Conservation (phyloP, 1,140 invertebrate species). For the Bombus fervidus region DNA sequence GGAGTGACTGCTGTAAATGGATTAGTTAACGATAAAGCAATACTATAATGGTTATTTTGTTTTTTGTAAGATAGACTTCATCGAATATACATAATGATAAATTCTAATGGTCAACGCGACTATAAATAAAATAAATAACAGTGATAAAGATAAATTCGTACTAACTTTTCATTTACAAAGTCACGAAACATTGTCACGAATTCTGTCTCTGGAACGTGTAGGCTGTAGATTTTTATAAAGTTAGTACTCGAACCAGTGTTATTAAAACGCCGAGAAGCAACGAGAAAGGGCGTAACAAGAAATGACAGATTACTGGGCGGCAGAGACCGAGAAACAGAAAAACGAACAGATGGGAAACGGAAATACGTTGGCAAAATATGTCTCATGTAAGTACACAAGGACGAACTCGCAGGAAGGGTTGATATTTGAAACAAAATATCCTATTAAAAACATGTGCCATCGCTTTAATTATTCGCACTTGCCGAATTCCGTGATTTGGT, state of each 20-base stretch:
- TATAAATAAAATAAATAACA: no score
- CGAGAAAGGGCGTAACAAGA: background rate
- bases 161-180: no score
- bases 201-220: background rate
- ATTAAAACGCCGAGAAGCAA: background rate
- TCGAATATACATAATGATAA: no score
- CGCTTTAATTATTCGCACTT: background rate
- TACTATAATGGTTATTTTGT: no score
- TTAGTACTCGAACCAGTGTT: background rate
- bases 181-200: no score
- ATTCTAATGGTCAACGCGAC: no score
- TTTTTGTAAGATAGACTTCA: no score
- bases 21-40: no score
- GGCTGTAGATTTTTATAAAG: background rate
- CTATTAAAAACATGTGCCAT: background rate
- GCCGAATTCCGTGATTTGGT: background rate
- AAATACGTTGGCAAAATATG: background rate
- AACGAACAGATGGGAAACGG: background rate
- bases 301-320: background rate
- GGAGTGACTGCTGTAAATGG: no score
- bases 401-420: background rate
- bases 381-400: background rate
- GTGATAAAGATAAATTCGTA: no score
- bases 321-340: background rate
- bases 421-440: background rate